Evolutionary conservation across 2,797 vertebrate species (phyloP).

Genomic region (Takifugu ocellatus): DNA sequence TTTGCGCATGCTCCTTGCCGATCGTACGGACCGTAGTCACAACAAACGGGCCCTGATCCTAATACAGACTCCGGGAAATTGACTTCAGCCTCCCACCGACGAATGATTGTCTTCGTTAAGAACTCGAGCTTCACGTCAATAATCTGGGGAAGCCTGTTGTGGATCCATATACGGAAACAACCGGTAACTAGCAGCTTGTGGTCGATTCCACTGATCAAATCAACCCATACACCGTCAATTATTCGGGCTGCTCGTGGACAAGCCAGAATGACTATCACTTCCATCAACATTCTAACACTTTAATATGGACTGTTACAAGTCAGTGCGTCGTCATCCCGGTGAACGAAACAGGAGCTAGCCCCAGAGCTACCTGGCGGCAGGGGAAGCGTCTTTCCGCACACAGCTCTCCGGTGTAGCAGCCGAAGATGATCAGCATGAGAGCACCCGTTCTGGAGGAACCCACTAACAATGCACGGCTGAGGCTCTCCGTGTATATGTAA

Average conservation of each 20-base stretch:
- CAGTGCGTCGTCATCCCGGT: slow-evolving; percentile 19
- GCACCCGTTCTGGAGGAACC: slow-evolving; percentile 35
- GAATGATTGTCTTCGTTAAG: no score
- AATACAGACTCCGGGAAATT: no score
- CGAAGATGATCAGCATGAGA: slow-evolving; percentile 49
- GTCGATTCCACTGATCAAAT: slow-evolving; percentile 13
- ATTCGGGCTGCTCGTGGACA: not conserved
- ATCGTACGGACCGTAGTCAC: no score
- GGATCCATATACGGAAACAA: not conserved
- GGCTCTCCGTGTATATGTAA: slow-evolving; percentile 40
- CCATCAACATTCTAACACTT: not conserved
- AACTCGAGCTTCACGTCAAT: not conserved
- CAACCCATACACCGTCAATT: not conserved
- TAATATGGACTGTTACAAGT: slow-evolving; percentile 6
- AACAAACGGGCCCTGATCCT: no score
- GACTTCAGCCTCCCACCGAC: no score
- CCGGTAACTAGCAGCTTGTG: not conserved
- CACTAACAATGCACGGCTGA: slow-evolving; percentile 15
- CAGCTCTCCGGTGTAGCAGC: slow-evolving; percentile 8
- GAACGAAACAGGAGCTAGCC: slow-evolving; percentile 18
- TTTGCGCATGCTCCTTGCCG: no score
- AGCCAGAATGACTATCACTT: not conserved
- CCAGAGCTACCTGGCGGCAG: slow-evolving; percentile 27
- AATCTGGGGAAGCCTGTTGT: not conserved
- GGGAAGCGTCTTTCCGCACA: not conserved